Base-by-base conservation (phyloP, 1,140 invertebrate species). In the Phthorimaea operculella region DNA sequence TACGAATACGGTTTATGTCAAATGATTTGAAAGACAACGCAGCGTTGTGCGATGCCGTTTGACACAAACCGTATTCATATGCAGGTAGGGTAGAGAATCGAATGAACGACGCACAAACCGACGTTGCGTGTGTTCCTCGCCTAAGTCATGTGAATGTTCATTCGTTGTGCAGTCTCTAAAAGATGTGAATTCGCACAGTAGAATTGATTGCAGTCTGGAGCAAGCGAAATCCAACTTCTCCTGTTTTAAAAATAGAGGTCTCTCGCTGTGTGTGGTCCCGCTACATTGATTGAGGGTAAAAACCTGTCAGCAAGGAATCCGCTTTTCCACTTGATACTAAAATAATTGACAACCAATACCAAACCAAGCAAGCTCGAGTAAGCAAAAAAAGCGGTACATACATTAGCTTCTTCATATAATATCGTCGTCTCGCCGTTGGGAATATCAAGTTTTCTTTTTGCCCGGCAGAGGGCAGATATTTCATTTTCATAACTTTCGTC, bases 381-480 rank as follows among this genome's bases (percentile, higher is more conserved):
- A 63, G 56, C 57, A 59, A 50, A 21, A n/a, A 62, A 63, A 64
- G 33, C 55, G 66, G 55, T 85, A 86, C 83, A 66, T 86, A 86
- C 85, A 85, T 81, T 78, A 86, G 63, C 60, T 86, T 86, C 83
- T 86, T 86, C 83, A 86, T 86, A 76, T 86, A 86, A 76, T 86
- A 85, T 83, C 80, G 79, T 72, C 83, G 74, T 79, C 82, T 82
- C 55, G 82, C 78, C 34, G 82, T 78, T 47, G 85, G 68, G 59
- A 86, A 76, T 44, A 83, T 84, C 67, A 86, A 85, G 21, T 80
- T 74, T 77, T 85, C 83, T 63, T 85, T 87, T 56, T 82, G 83
- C 63, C 79, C 83, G 66, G 74, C 74, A 64, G 76, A 66, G 70
- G 85, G 83, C 76, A 85, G 76, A 76, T 82, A 85, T 85, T 86